These are phyloP conservation scores for Plestiodon gilberti DNA, from an alignment of 2,113 vertebrate genomes.

Conservation along the genomic window DNA sequence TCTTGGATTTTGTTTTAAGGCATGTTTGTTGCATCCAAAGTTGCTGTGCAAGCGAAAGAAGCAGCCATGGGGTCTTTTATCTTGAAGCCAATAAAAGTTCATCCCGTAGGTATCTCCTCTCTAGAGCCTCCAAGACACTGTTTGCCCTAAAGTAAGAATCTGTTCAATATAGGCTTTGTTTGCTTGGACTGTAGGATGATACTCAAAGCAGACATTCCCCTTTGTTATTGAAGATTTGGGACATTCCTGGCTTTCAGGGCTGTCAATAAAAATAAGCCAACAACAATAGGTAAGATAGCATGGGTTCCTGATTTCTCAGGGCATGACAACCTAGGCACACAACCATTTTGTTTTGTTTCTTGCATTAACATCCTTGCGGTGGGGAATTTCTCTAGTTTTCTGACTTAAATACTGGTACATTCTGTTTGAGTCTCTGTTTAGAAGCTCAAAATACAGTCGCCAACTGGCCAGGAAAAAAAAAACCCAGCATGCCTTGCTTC, in stretches of 20 bases:
- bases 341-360: neutral
- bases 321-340: constrained; percentile 12
- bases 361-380: neutral
- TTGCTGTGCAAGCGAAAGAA: neutral
- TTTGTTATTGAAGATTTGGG: neutral
- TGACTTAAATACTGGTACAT: neutral
- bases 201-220: neutral
- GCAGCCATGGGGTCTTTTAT: neutral
- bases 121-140: neutral
- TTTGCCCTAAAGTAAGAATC: neutral
- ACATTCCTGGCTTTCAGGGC: neutral
- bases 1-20: neutral
- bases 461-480: neutral
- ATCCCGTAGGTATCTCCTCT: neutral
- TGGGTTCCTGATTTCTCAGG: neutral
- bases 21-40: neutral
- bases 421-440: neutral
- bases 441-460: neutral
- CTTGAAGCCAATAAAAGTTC: neutral
- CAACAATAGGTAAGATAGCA: neutral
- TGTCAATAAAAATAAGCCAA: neutral
- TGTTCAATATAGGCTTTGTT: neutral
- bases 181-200: neutral
- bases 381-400: neutral
- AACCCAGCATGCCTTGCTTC: too few species aligned